Conservation (phyloP, 2,888 invertebrate species). For the Caenorhabditis uteleia region DNA sequence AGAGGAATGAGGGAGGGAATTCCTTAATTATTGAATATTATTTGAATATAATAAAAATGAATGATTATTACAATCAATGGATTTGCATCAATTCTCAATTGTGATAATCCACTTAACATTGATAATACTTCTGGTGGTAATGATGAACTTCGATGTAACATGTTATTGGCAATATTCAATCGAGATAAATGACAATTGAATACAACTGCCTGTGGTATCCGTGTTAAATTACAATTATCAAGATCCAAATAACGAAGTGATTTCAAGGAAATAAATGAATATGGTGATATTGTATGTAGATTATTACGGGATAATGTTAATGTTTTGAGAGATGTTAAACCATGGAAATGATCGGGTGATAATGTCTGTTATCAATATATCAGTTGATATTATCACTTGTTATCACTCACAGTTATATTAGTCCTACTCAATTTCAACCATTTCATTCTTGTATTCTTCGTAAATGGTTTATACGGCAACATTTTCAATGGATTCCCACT, state of each 20-base stretch:
- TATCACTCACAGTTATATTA: conserved; percentile 39
- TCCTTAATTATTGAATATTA: conserved; percentile 28
- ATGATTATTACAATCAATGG: conserved; percentile 37
- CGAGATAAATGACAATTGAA: conserved; percentile 55
- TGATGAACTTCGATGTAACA: conserved; percentile 39
- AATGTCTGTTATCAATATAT: conserved; percentile 33
- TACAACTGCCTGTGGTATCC: conserved; percentile 57
- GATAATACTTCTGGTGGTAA: conserved; percentile 51
- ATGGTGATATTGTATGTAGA: conserved; percentile 50
- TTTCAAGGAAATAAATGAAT: conserved; percentile 60
- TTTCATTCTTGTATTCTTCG: conserved; percentile 48
- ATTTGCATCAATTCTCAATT: conserved; percentile 53
- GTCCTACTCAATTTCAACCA: conserved; percentile 56
- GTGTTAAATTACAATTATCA: conserved; percentile 57
- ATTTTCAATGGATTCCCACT: conserved; percentile 49
- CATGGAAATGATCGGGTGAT: conserved; percentile 49
- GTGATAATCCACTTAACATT: conserved; percentile 44
- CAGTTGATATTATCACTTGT: not conserved
- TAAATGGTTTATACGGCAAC: conserved; percentile 56
- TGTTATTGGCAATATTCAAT: conserved; percentile 47
- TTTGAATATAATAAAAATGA: not conserved
- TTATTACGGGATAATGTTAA: conserved; percentile 50
- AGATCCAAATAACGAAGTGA: conserved; percentile 50
- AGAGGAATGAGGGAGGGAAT: conserved; percentile 47
- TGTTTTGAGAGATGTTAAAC: conserved; percentile 49